A percentile compares a stretch with the other conserved stretches of the same genome.
phyloP scores from a whole-genome alignment of 2,797 vertebrate species.

The Acanthornis magna region DNA sequence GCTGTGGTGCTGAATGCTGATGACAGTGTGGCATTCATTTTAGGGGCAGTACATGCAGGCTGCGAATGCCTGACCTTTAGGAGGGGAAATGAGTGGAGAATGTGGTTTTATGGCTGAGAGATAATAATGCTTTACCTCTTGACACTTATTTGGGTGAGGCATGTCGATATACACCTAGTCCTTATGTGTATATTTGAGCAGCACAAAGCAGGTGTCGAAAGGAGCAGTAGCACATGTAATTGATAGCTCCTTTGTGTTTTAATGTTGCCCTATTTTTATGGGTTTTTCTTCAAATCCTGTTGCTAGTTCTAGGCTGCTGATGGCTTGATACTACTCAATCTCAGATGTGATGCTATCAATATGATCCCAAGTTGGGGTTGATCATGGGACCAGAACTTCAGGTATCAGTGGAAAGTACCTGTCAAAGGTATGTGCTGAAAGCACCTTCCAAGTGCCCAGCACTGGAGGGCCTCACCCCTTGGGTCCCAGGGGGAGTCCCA shows the following conservation, averaged over 20 bases:
- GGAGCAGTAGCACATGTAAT: neutral
- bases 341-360: neutral
- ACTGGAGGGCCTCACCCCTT: neutral
- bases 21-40: slow-evolving; percentile 48
- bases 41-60: slow-evolving; percentile 20
- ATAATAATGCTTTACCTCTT: slow-evolving; percentile 11
- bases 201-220: neutral
- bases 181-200: neutral
- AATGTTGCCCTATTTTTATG: neutral
- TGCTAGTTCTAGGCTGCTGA: neutral
- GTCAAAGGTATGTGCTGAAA: neutral
- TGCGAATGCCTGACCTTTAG: neutral
- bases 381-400: neutral
- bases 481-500: neutral
- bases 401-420: neutral
- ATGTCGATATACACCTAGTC: neutral
- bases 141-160: neutral
- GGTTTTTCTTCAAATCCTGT: neutral
- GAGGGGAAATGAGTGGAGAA: neutral
- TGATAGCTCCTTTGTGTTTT: neutral
- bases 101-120: slow-evolving; percentile 10
- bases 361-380: neutral
- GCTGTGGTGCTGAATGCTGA: slow-evolving; percentile 73
- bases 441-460: neutral
- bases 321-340: neutral